phyloP scores from a whole-genome alignment of 2,113 vertebrate genomes.

The Bothrops jararaca region DNA sequence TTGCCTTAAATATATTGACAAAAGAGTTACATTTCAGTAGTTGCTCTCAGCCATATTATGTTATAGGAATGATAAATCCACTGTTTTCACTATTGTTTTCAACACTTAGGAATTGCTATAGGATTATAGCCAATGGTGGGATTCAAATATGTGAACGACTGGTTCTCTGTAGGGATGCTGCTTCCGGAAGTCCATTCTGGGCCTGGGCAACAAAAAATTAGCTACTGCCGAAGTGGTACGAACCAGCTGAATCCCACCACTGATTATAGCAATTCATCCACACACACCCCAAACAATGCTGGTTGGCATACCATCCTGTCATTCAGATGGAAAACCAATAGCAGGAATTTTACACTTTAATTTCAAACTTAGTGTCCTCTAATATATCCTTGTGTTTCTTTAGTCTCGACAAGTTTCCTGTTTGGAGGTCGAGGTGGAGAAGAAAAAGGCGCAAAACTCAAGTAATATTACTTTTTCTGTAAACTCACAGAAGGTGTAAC shows the following conservation, averaged over 20 bases:
- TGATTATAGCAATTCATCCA: too few species aligned
- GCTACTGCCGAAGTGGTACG: too few species aligned
- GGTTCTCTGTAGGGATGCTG: too few species aligned
- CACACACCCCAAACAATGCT: not conserved
- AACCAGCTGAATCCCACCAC: too few species aligned
- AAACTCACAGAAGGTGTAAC: not conserved
- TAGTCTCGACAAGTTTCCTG: constrained; percentile 64
- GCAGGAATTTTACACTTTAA: not conserved
- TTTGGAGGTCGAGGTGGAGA: constrained; percentile 58
- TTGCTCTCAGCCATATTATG: not conserved
- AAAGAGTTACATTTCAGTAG: fast-evolving
- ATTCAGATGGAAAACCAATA: not conserved
- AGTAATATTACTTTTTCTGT: constrained; percentile 48
- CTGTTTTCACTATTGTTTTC: too few species aligned
- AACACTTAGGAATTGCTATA: too few species aligned
- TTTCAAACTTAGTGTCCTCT: not conserved
- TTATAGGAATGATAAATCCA: not conserved
- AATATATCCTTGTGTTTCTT: not conserved
- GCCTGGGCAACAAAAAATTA: too few species aligned
- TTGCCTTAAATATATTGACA: constrained; percentile 3
- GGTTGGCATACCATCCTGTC: fast-evolving
- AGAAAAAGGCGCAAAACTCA: constrained; percentile 46
- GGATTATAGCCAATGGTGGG: too few species aligned
- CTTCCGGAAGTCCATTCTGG: too few species aligned
- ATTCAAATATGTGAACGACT: too few species aligned